Conservation (phyloP, 2,888 invertebrate genomes). For the Dyspetes luteomarginatus region DNA sequence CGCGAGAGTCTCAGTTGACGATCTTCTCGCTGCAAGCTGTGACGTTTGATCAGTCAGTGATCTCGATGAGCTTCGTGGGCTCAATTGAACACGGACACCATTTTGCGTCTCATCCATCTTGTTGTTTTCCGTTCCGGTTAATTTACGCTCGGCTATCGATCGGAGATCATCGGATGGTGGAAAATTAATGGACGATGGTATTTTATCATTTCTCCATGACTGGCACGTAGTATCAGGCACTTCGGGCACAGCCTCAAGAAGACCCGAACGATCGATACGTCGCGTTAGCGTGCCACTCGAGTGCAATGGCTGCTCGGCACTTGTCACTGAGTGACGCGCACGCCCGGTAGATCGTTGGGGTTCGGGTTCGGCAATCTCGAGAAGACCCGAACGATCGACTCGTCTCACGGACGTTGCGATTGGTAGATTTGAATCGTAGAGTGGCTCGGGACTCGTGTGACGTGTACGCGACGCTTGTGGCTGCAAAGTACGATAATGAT, state of each 20-base stretch:
- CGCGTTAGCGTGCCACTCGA: constrained; percentile 70
- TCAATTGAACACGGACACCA: constrained; percentile 21
- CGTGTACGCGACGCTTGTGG: constrained; percentile 44
- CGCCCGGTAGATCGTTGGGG: constrained; percentile 51
- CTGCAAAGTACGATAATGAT: constrained; percentile 73
- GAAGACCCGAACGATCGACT: constrained; percentile 79
- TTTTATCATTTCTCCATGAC: constrained; percentile 37
- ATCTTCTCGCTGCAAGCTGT: constrained; percentile 40
- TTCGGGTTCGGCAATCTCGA: constrained; percentile 76
- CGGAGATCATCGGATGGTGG: constrained; percentile 21
- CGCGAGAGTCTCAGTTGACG: constrained; percentile 16
- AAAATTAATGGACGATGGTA: not conserved
- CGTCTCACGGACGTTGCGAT: constrained; percentile 75
- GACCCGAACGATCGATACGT: constrained; percentile 76
- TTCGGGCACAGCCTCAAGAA: constrained; percentile 80
- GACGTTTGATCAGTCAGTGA: constrained; percentile 53
- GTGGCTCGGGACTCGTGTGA: constrained; percentile 54
- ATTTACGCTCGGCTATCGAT: constrained; percentile 69
- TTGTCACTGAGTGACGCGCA: constrained; percentile 61
- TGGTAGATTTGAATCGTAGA: constrained; percentile 64
- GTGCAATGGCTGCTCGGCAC: constrained; percentile 67
- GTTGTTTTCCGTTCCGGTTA: constrained; percentile 71
- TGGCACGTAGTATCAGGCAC: constrained; percentile 75
- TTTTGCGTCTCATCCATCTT: constrained; percentile 36
- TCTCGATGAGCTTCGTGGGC: constrained; percentile 41